Evolutionary conservation across 2,888 invertebrate species (phyloP).

Genomic region (Microctonus aethiopoides): DNA sequence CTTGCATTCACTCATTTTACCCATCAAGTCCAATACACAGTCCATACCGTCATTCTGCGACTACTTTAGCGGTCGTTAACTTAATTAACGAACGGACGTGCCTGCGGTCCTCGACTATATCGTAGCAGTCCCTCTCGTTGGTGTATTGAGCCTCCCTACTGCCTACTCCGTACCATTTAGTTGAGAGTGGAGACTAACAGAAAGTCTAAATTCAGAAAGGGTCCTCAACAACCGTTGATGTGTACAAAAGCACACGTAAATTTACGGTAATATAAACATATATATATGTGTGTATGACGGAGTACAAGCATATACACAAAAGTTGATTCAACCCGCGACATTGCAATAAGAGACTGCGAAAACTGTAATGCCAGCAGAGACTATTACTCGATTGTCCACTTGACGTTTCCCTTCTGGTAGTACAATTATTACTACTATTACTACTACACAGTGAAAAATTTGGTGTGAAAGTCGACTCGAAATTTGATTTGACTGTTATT

Average conservation of each 20-base stretch:
- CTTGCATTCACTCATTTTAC: constrained; percentile 18
- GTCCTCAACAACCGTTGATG: constrained; percentile 40
- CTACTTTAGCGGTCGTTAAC: constrained; percentile 62
- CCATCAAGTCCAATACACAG: constrained; percentile 21
- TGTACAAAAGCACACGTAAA: constrained; percentile 33
- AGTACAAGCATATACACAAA: neutral
- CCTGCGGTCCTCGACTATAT: constrained; percentile 36
- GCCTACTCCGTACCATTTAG: neutral
- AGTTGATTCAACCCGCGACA: constrained; percentile 16
- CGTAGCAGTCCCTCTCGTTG: constrained; percentile 27
- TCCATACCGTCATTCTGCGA: constrained; percentile 47
- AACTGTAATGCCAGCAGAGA: constrained; percentile 38
- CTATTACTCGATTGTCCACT: constrained; percentile 41
- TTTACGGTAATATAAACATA: neutral
- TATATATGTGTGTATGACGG: constrained; percentile 1
- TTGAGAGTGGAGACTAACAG: constrained; percentile 17
- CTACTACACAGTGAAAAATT: too few relatives aligned
- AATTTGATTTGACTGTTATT: too few relatives aligned
- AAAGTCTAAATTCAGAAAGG: constrained; percentile 45
- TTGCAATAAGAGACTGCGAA: constrained; percentile 31
- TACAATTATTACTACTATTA: too few relatives aligned
- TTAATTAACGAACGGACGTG: constrained; percentile 62
- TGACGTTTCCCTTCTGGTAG: constrained; percentile 32
- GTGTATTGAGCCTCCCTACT: neutral
- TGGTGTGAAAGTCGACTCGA: too few relatives aligned